These are phyloP conservation scores for Campoletis sonorensis DNA, from an alignment of 1,140 invertebrate species.

Conservation along the genomic window DNA sequence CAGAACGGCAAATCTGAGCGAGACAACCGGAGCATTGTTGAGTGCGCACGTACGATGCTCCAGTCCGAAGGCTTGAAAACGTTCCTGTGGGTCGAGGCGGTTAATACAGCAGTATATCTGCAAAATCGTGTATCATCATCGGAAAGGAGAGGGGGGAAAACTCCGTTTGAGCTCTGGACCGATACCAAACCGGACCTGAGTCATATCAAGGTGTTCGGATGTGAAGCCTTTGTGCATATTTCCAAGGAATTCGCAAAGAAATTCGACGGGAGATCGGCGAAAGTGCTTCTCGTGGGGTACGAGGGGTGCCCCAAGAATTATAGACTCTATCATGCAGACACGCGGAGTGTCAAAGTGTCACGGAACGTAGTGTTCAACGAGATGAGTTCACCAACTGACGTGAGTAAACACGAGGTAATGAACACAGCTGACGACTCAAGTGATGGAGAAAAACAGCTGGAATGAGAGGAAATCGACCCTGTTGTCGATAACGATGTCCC, in stretches of 20 bases:
- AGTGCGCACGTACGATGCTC: conserved; percentile 70
- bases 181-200: conserved; percentile 58
- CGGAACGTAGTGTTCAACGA: conserved; percentile 61
- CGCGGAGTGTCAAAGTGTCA: conserved; percentile 46
- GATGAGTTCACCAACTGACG: conserved; percentile 26
- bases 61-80: too few relatives aligned
- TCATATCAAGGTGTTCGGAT: conserved; percentile 66
- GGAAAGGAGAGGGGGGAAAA: conserved; percentile 54
- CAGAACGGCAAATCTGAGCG: conserved; percentile 71
- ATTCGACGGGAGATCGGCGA: conserved; percentile 59
- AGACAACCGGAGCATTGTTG: conserved; percentile 70
- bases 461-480: background rate
- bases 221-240: conserved; percentile 61
- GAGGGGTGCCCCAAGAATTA: conserved; percentile 60
- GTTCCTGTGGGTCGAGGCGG: too few relatives aligned
- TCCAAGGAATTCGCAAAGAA: conserved; percentile 65
- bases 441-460: conserved; percentile 22
- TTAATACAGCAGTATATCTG: too few relatives aligned
- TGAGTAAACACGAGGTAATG: conserved; percentile 36
- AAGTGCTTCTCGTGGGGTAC: conserved; percentile 55
- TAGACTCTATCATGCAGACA: conserved; percentile 58
- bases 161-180: conserved; percentile 63
- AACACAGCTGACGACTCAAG: conserved; percentile 1
- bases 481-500: background rate
- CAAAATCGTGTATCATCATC: conserved; percentile 54